A percentile compares a stretch with the other conserved stretches of the same genome.
phyloP scores from a whole-genome alignment of 92 coral and sea anemone species.

The Galaxea fascicularis region DNA sequence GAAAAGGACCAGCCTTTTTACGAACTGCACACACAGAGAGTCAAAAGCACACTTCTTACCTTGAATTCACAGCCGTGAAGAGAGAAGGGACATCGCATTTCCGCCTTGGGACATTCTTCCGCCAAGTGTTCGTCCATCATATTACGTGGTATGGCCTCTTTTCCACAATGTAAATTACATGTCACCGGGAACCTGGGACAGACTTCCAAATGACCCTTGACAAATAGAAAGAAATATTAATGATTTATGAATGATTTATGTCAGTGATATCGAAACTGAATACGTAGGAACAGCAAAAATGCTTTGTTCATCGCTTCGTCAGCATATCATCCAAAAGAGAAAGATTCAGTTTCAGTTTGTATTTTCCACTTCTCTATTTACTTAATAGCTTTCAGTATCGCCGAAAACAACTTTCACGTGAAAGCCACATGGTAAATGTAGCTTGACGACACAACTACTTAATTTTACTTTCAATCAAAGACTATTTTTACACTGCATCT shows the following conservation, averaged over 20 bases:
- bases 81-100: slow-evolving; percentile 45
- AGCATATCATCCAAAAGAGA: not conserved
- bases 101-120: slow-evolving; percentile 55
- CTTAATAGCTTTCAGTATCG: not conserved
- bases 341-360: not conserved
- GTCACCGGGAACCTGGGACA: slow-evolving; percentile 38
- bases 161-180: slow-evolving; percentile 61
- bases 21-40: too few relatives aligned
- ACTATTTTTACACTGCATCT: too few relatives aligned
- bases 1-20: too few relatives aligned
- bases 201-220: slow-evolving; percentile 37
- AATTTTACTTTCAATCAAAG: too few relatives aligned
- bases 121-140: slow-evolving; percentile 64
- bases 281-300: not conserved
- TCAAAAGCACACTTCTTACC: slow-evolving; percentile 8
- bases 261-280: not conserved
- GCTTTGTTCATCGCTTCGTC: not conserved
- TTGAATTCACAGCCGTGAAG: slow-evolving; percentile 57
- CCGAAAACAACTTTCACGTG: too few relatives aligned
- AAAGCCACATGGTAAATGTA: too few relatives aligned
- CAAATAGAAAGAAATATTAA: not conserved
- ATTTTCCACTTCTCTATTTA: not conserved
- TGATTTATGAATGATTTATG: not conserved
- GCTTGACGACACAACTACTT: too few relatives aligned
- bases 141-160: slow-evolving; percentile 60